Evolutionary conservation across 2,888 invertebrate species (phyloP).

Genomic region (Sinopyrophorus schimmeli): DNA sequence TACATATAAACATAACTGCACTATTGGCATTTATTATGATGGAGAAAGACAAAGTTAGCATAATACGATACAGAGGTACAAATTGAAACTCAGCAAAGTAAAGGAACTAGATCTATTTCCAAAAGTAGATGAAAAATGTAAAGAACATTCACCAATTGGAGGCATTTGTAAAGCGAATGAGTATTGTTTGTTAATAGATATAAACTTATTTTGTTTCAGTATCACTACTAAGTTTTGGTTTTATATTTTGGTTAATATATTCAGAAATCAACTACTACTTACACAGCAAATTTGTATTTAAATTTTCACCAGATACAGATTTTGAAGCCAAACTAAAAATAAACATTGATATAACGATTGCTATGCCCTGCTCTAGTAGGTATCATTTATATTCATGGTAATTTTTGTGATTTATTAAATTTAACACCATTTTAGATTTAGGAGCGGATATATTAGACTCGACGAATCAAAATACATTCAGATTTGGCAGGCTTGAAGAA

Average conservation of each 20-base stretch:
- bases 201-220: constrained; percentile 57
- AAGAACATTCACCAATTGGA: constrained; percentile 86
- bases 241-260: constrained; percentile 79
- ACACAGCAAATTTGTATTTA: constrained; percentile 78
- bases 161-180: constrained; percentile 85
- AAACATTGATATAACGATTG: constrained; percentile 93
- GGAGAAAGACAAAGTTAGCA: constrained; percentile 51
- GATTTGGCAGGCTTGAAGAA: constrained; percentile 80
- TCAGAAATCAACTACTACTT: constrained; percentile 85
- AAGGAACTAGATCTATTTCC: constrained; percentile 94
- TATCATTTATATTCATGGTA: no score
- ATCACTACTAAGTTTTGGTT: constrained; percentile 73
- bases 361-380: constrained; percentile 87
- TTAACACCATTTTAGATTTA: constrained; percentile 59
- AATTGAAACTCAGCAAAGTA: constrained; percentile 72
- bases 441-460: constrained; percentile 95
- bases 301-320: constrained; percentile 89
- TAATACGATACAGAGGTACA: constrained; percentile 60
- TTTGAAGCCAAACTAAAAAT: constrained; percentile 87
- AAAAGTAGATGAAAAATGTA: constrained; percentile 88
- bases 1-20: no score
- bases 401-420: constrained; percentile 4
- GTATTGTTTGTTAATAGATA: no score
- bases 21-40: no score
- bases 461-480: constrained; percentile 85